Evolutionary conservation across 2,888 invertebrate species (phyloP).

Genomic region (Dione juno): DNA sequence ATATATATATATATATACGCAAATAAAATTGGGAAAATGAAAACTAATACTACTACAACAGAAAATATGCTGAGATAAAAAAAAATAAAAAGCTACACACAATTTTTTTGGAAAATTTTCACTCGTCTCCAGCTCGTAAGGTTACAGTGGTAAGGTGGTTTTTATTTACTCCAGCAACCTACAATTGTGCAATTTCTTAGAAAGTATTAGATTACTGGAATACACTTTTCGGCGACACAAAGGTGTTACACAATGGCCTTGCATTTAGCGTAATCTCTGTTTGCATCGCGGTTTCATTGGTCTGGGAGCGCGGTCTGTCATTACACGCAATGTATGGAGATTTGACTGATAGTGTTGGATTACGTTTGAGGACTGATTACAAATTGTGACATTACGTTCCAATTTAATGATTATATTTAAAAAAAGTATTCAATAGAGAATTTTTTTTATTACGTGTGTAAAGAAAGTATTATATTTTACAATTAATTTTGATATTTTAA

Average conservation of each 20-base stretch:
- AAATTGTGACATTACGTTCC: neutral
- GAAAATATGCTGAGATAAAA: too few species aligned
- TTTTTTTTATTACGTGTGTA: too few species aligned
- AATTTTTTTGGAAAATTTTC: too few species aligned
- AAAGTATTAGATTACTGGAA: slow-evolving; percentile 44
- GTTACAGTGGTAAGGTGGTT: too few species aligned
- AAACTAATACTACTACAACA: too few species aligned
- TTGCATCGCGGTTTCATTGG: slow-evolving; percentile 30
- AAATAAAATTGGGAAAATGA: too few species aligned
- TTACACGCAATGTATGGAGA: slow-evolving; percentile 18
- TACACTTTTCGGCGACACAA: slow-evolving; percentile 42
- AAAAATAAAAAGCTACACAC: too few species aligned
- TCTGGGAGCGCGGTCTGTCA: slow-evolving; percentile 5
- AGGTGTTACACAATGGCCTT: slow-evolving; percentile 36
- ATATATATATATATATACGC: too few species aligned
- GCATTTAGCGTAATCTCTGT: slow-evolving; percentile 36
- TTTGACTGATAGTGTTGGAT: slow-evolving; percentile 37
- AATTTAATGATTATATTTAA: neutral
- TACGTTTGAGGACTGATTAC: slow-evolving; percentile 28
- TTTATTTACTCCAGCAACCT: neutral
- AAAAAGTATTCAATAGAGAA: neutral
- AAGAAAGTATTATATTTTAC: too few species aligned
- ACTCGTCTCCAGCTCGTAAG: too few species aligned
- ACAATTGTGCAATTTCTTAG: slow-evolving; percentile 21
- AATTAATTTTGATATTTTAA: too few species aligned